These are phyloP conservation scores for Hephaestus fuliginosus DNA, from an alignment of 2,797 vertebrate species.

Conservation along the genomic window DNA sequence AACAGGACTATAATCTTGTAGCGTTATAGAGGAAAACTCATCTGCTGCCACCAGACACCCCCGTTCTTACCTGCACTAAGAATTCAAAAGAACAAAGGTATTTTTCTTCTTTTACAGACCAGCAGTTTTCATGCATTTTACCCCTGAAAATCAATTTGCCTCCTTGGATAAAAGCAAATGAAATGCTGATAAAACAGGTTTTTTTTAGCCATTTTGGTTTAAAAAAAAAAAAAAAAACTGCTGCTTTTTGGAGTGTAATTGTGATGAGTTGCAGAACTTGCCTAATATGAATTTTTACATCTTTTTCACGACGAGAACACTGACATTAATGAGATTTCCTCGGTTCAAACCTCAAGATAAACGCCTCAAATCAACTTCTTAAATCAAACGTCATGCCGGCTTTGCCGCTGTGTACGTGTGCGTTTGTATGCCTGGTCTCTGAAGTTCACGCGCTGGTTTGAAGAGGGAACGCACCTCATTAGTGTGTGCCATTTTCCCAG, in stretches of 20 bases:
- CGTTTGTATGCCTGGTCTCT: conserved; percentile 37
- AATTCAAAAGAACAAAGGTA: conserved; percentile 55
- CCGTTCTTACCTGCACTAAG: conserved; percentile 59
- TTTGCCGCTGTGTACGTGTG: conserved; percentile 17
- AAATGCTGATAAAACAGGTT: conserved; percentile 60
- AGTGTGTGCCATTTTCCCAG: conserved; percentile 74
- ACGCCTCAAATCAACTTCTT: neutral
- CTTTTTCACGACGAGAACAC: conserved; percentile 4
- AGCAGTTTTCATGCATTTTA: conserved; percentile 57
- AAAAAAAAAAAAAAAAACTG: too few species aligned
- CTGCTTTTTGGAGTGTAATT: too few species aligned
- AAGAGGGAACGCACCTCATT: conserved; percentile 79
- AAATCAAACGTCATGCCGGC: conserved; percentile 30
- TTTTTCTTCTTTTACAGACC: conserved; percentile 24
- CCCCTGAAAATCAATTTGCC: conserved; percentile 54
- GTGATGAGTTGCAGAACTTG: conserved; percentile 48
- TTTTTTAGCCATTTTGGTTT: neutral
- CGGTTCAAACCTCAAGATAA: conserved; percentile 35
- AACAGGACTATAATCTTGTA: conserved; percentile 64
- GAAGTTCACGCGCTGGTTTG: conserved; percentile 69
- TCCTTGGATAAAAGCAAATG: conserved; percentile 57
- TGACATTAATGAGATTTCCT: conserved; percentile 17
- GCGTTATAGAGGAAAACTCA: conserved; percentile 66
- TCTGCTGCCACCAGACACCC: conserved; percentile 60
- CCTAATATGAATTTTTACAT: conserved; percentile 42